Evolutionary conservation across 2,888 invertebrate species (phyloP).

Genomic region (Psylliodes chrysocephalus): DNA sequence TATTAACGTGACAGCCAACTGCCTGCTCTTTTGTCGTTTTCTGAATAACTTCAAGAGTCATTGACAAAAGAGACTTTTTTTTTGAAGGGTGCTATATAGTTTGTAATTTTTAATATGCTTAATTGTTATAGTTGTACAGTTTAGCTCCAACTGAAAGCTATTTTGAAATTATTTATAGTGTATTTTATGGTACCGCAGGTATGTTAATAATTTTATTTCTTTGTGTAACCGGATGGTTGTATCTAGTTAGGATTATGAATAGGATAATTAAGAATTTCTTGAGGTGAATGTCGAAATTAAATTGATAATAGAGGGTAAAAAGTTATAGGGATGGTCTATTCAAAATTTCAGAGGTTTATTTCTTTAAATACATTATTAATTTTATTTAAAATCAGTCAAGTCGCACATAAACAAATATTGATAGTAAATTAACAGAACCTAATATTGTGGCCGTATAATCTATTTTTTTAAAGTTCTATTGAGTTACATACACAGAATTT

Average conservation of each 20-base stretch:
- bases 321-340: too few relatives aligned
- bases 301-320: conserved; percentile 2
- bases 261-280: conserved; percentile 36
- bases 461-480: too few relatives aligned
- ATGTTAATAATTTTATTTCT: conserved; percentile 25
- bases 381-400: too few relatives aligned
- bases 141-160: conserved; percentile 45
- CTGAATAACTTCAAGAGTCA: conserved; percentile 58
- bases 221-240: conserved; percentile 16
- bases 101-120: conserved; percentile 62
- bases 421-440: too few relatives aligned
- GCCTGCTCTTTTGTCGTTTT: conserved; percentile 55
- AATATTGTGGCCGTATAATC: too few relatives aligned
- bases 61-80: conserved; percentile 52
- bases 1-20: conserved; percentile 56
- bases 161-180: conserved; percentile 51
- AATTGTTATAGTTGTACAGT: conserved; percentile 55
- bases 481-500: too few relatives aligned
- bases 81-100: conserved; percentile 51
- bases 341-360: too few relatives aligned
- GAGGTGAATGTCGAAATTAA: conserved; percentile 1
- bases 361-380: too few relatives aligned
- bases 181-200: conserved; percentile 44
- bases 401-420: too few relatives aligned
- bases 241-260: conserved; percentile 31